Percentiles rank a stretch among this genome's conserved stretches.
Conservation (phyloP, 2,888 invertebrate species). For the Stramonita haemastoma region DNA sequence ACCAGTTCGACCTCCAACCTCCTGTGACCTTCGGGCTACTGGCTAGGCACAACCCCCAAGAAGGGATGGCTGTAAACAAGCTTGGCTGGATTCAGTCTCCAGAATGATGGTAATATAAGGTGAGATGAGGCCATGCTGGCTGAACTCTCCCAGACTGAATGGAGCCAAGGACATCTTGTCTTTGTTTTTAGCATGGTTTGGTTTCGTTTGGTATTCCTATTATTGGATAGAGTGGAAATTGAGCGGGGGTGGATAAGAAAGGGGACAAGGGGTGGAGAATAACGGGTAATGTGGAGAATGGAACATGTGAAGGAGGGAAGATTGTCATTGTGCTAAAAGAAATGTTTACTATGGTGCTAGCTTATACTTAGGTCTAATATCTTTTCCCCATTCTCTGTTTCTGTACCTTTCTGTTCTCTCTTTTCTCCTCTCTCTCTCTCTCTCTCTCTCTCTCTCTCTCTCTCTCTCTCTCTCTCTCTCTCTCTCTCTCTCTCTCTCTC, state of each 20-base stretch:
- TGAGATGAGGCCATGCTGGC: neutral
- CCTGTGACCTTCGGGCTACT: neutral
- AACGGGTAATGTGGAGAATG: too few species aligned
- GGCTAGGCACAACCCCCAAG: too few species aligned
- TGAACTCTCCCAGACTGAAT: too few species aligned
- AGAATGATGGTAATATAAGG: neutral
- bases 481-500: neutral
- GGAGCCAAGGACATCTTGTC: too few species aligned
- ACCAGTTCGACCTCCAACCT: neutral
- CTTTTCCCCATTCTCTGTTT: neutral
- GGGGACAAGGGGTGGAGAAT: too few species aligned
- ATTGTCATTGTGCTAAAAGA: too few species aligned
- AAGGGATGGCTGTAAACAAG: neutral
- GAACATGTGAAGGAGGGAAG: too few species aligned
- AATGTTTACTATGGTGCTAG: neutral
- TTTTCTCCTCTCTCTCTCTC: neutral
- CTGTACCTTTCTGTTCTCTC: neutral
- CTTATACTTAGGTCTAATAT: neutral
- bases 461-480: neutral
- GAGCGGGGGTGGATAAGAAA: too few species aligned
- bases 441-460: conserved; percentile 10
- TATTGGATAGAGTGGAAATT: too few species aligned
- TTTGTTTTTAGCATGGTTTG: too few species aligned
- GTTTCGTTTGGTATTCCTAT: too few species aligned
- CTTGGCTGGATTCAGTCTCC: neutral